phyloP scores from a whole-genome alignment of 2,797 vertebrate genomes.

The Macrochelys suwanniensis region DNA sequence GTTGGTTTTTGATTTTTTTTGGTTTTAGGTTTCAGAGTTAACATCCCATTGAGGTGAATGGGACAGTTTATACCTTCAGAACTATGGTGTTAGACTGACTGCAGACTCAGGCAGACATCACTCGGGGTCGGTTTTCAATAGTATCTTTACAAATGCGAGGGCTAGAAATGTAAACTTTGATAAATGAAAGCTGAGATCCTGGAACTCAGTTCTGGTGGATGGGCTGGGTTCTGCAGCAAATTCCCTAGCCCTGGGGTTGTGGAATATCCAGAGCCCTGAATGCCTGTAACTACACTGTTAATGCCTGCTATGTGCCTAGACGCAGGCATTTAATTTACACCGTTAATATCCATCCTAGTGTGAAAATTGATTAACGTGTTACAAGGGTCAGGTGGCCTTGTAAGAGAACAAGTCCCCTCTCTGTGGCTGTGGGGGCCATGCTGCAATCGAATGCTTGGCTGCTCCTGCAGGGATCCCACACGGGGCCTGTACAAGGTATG shows the following conservation, averaged over 20 bases:
- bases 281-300: neutral
- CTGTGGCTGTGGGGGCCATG: too few relatives aligned
- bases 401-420: too few relatives aligned
- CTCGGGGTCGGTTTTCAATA: neutral
- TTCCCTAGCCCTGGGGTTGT: neutral
- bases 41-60: neutral
- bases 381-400: neutral
- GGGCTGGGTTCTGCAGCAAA: neutral
- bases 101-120: neutral
- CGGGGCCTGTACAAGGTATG: too few relatives aligned
- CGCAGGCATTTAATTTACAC: neutral
- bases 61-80: neutral
- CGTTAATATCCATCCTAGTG: neutral
- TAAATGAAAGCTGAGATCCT: neutral
- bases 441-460: too few relatives aligned
- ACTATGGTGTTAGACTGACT: neutral
- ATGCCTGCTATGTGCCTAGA: neutral
- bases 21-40: neutral
- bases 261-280: neutral
- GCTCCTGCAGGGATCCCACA: too few relatives aligned
- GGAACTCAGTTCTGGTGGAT: neutral
- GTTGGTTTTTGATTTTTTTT: neutral
- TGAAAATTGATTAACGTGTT: neutral
- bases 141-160: neutral
- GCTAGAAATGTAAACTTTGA: neutral